Conservation (phyloP, 2,888 invertebrate genomes). For the Amphiduros pacificus region DNA sequence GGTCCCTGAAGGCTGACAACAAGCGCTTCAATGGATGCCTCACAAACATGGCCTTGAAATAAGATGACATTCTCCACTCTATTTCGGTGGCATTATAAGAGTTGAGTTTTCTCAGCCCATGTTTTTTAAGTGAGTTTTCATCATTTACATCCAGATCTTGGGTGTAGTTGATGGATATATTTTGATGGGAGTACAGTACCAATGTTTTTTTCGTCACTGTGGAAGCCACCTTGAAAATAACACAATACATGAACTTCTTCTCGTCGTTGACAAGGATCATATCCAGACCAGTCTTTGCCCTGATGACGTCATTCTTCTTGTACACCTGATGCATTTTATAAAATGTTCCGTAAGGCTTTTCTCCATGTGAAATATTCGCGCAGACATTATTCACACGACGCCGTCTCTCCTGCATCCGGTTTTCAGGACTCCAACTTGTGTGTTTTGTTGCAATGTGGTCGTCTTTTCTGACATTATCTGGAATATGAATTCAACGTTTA, state of each 20-base stretch:
- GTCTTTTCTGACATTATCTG: too few relatives aligned
- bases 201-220: conserved; percentile 81
- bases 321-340: too few relatives aligned
- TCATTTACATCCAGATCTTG: conserved; percentile 7
- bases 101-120: conserved; percentile 21
- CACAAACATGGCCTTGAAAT: conserved; percentile 82
- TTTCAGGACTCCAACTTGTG: too few relatives aligned
- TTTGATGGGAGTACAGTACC: conserved; percentile 4
- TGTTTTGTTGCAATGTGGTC: too few relatives aligned
- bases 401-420: too few relatives aligned
- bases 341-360: too few relatives aligned
- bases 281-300: too few relatives aligned
- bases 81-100: conserved; percentile 68
- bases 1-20: conserved; percentile 87
- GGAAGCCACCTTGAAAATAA: conserved; percentile 88
- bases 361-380: too few relatives aligned
- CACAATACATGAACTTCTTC: conserved; percentile 86
- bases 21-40: conserved; percentile 89
- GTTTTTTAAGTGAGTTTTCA: conserved; percentile 8
- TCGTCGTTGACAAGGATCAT: conserved; percentile 81
- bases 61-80: conserved; percentile 71
- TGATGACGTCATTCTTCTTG: too few relatives aligned
- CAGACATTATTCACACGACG: too few relatives aligned
- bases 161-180: conserved; percentile 1
- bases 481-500: too few relatives aligned